Evolutionary conservation across 2,888 invertebrate species (phyloP), one percentile per base, ranked within the genome.

Genomic region (Chydorus sphaericus): DNA sequence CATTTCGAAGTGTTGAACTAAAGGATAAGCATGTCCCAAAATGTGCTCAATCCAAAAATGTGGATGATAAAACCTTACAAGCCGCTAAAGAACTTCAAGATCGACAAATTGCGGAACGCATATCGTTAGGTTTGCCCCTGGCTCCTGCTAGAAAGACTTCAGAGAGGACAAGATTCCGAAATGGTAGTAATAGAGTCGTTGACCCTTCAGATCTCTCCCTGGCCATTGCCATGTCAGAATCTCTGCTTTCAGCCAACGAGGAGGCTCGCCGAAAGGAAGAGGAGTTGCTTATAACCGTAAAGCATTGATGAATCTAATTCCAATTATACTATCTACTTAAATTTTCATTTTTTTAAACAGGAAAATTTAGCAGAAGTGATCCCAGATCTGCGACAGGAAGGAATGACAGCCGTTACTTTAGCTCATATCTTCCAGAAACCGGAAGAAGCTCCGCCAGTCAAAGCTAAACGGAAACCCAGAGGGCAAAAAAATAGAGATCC

Each of bases 161-260:
- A 18, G 31, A 33, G 8, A 51, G 16, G 20, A 31, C n/a, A n/a
- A n/a, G n/a, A n/a, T n/a, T n/a, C n/a, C n/a, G 44, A 20, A 4
- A 23, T 11, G 14, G 14, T 4, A 23, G 44, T 23, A 14, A 28
- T 26, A 44, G 18, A 23, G 26, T n/a, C 4, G 36, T 23, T 33
- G 52, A 52, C 20, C 33, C 31, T 6, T n/a, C 51, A 7, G 56
- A 56, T 18, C 33, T 56, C 20, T 44, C 44, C 33, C 31, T 56
- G 8, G 56, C 56, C 4, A 14, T 56, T 18, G 56, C 56, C n/a
- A 28, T 56, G 36, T 56, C 56, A 5, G 56, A 37, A 49, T 56
- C 56, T 10, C 18, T 56, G n/a, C 49, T 30, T n/a, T 26, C 44
- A 14, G 56, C 56, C 10, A 33, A 49, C 28, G 37, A 56, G 29